These are phyloP conservation scores for Pygoscelis adeliae DNA, from an alignment of 2,113 vertebrate species.

Conservation along the genomic window DNA sequence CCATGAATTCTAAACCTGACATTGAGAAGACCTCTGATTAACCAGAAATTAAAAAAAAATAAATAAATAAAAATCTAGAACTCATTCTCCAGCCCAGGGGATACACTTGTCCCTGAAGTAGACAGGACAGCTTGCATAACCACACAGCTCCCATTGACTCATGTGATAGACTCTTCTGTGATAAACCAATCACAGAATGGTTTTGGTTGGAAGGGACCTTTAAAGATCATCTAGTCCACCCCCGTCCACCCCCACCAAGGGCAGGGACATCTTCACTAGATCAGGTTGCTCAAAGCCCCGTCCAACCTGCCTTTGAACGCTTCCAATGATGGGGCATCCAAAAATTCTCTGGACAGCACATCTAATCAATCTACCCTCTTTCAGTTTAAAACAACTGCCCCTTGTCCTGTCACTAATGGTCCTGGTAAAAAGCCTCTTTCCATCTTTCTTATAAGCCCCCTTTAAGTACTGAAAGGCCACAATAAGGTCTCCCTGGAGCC, in stretches of 20 bases:
- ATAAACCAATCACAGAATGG: background rate
- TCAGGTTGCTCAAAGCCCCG: background rate
- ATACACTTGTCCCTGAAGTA: background rate
- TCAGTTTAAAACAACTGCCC: background rate
- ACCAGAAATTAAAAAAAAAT: background rate
- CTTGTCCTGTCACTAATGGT: background rate
- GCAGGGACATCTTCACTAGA: background rate
- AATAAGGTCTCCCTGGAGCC: background rate
- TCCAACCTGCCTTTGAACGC: background rate
- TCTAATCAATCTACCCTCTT: background rate
- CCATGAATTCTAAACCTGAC: background rate
- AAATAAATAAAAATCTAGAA: background rate
- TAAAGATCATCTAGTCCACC: background rate
- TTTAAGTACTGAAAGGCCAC: background rate
- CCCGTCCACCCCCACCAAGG: fast-evolving
- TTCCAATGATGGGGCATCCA: background rate
- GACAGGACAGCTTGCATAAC: background rate
- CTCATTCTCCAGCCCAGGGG: background rate
- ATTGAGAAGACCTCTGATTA: background rate
- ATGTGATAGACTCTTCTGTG: background rate
- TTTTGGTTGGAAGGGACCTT: background rate
- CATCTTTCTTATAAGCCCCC: background rate
- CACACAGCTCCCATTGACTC: background rate
- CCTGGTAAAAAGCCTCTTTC: background rate
- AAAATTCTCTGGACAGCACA: background rate